Percentiles rank a stretch among this genome's conserved stretches.
These are phyloP conservation scores for Helarctos malayanus DNA, from an alignment of 2,797 vertebrate genomes.

Conservation along the genomic window DNA sequence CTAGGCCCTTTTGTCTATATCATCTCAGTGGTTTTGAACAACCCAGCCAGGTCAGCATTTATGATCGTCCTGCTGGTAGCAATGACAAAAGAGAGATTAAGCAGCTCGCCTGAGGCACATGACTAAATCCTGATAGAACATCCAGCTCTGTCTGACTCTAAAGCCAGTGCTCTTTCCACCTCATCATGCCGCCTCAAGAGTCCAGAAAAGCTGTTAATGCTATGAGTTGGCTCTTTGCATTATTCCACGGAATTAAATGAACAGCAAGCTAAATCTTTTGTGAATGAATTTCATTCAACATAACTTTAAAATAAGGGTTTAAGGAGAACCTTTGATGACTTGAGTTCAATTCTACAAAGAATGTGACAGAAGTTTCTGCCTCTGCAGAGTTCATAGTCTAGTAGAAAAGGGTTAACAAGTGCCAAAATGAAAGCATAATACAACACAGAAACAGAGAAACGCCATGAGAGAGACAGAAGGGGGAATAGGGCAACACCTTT, in stretches of 20 bases:
- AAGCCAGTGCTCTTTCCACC: slow-evolving; percentile 46
- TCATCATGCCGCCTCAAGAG: slow-evolving; percentile 25
- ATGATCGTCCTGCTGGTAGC: slow-evolving; percentile 54
- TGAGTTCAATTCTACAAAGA: slow-evolving; percentile 51
- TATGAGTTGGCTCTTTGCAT: slow-evolving; percentile 50
- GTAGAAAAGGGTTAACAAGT: slow-evolving; percentile 26
- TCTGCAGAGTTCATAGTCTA: slow-evolving; percentile 26
- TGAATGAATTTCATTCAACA: slow-evolving; percentile 40
- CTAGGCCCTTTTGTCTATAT: slow-evolving; percentile 50
- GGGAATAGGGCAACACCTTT: slow-evolving; percentile 21
- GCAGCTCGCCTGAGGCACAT: slow-evolving; percentile 26
- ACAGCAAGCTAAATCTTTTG: slow-evolving; percentile 46
- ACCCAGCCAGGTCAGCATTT: slow-evolving; percentile 22
- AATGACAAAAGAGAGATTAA: slow-evolving; percentile 69
- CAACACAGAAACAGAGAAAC: slow-evolving; percentile 33
- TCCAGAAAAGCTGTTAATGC: slow-evolving; percentile 36
- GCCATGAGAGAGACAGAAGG: background rate
- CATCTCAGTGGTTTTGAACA: slow-evolving; percentile 60
- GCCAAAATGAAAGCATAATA: slow-evolving; percentile 19
- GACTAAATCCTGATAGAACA: slow-evolving; percentile 56
- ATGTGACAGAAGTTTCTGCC: slow-evolving; percentile 25
- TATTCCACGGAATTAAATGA: slow-evolving; percentile 66
- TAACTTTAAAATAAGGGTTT: slow-evolving; percentile 51
- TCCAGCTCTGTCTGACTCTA: slow-evolving; percentile 5
- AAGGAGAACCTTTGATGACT: slow-evolving; percentile 44